Evolutionary conservation across 1,140 invertebrate genomes (phyloP).

Genomic region (Papilio glaucus): DNA sequence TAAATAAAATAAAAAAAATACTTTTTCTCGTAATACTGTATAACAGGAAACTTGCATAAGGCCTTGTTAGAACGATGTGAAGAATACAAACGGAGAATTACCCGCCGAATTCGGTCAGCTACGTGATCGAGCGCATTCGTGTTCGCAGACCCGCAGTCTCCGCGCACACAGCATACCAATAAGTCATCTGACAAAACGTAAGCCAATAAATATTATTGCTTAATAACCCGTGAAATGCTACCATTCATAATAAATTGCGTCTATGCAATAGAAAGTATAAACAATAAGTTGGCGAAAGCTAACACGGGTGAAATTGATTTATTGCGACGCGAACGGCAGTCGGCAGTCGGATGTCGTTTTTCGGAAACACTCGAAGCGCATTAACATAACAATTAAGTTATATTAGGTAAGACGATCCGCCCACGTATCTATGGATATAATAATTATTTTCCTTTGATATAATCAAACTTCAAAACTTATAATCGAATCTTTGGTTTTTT

Average conservation of each 20-base stretch:
- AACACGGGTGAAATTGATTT: slow-evolving; percentile 80
- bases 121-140: slow-evolving; percentile 13
- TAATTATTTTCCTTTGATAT: slow-evolving; percentile 41
- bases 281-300: slow-evolving; percentile 81
- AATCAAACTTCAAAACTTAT: slow-evolving; percentile 13
- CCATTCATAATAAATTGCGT: slow-evolving; percentile 65
- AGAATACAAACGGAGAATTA: slow-evolving; percentile 26
- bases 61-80: slow-evolving; percentile 17
- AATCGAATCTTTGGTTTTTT: background rate
- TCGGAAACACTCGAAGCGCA: slow-evolving; percentile 71
- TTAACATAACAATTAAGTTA: slow-evolving; percentile 80
- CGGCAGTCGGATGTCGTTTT: slow-evolving; percentile 67
- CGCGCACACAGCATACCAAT: slow-evolving; percentile 25
- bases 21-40: slow-evolving; percentile 6
- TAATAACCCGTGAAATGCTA: slow-evolving; percentile 67
- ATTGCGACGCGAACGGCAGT: slow-evolving; percentile 56
- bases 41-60: slow-evolving; percentile 32
- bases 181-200: slow-evolving; percentile 40
- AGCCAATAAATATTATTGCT: slow-evolving; percentile 54
- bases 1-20: background rate
- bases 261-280: slow-evolving; percentile 79
- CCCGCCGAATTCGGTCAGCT: slow-evolving; percentile 29
- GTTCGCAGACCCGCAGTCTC: slow-evolving; percentile 21
- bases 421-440: slow-evolving; percentile 46
- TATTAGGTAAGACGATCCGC: slow-evolving; percentile 64